Evolutionary conservation across 2,888 invertebrate genomes (phyloP), one percentile per base, ranked within the genome.

Genomic region (Plebejus melissa): DNA sequence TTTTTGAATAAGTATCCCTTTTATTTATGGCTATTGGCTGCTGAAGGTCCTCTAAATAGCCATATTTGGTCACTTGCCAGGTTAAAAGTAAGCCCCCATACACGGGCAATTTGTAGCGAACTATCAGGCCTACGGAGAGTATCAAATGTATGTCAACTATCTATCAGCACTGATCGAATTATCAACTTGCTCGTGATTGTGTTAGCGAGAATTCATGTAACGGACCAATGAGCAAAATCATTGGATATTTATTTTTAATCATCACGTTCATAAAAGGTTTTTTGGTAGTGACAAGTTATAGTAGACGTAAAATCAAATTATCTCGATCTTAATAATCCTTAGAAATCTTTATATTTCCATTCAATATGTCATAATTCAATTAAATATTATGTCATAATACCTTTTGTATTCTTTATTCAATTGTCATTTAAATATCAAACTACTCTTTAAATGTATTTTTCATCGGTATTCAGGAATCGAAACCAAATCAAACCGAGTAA

Each of bases 41-140:
- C 32, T 65, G 13, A 32, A 32, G 32, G 32, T 13, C 65, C 32
- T 13, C 7, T 65, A 1, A 65, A 32, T 65, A 32, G 5, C 4
- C 13, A 22, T 22, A 58, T 65, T 65, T 65, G 65, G 65, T 65
- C 32, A 65, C 28, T 65, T 65, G 65, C 65, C 65, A 65, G 65
- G 9, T 28, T n/a, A 13, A 65, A 65, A 65, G 65, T 65, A 32
- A 57, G 16, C 22, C 16, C 2, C 60, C 11, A 32, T 65, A 65
- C 32, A 65, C 13, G 32, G 65, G 65, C 13, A 60, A 60, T 60
- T 28, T 60, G 9, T 32, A 32, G 32, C 32, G 11, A 65, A 65
- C 32, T 65, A 32, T 65, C 22, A 11, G 28, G 13, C 28, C 60
- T 11, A 65, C 32, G 22, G 9, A 32, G 65, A 65, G 32, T 32